These are phyloP conservation scores for Leptopilina drosophilae DNA, from an alignment of 2,888 invertebrate genomes.

Conservation along the genomic window DNA sequence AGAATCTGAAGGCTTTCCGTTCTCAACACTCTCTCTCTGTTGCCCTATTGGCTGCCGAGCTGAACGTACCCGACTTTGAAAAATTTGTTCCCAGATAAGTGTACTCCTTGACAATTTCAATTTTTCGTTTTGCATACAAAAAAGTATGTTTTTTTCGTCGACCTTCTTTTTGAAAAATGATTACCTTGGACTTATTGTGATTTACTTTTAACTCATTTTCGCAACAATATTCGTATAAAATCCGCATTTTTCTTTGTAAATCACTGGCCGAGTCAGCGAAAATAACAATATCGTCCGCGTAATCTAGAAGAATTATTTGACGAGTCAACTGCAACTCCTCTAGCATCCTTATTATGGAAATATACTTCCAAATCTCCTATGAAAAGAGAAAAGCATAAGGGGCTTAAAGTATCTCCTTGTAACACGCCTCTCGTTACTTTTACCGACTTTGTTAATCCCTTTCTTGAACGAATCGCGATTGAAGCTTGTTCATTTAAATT, in stretches of 20 bases:
- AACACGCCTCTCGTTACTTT: background rate
- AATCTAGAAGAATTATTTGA: background rate
- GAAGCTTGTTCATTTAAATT: background rate
- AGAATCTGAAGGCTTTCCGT: too few species aligned
- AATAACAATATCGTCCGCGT: background rate
- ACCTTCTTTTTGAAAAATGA: background rate
- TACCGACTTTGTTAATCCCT: background rate
- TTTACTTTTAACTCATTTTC: background rate
- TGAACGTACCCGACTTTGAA: slow-evolving; percentile 49
- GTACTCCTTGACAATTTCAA: slow-evolving; percentile 44
- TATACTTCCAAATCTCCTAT: background rate
- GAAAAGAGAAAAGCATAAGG: background rate
- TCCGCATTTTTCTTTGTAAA: background rate
- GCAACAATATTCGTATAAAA: background rate
- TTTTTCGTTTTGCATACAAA: background rate
- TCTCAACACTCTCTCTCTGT: too few species aligned
- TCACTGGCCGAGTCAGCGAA: background rate
- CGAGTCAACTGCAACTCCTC: slow-evolving; percentile 3
- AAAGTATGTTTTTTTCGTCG: background rate
- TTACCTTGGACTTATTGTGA: background rate
- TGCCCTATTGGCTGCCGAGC: slow-evolving; percentile 50
- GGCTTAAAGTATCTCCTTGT: background rate
- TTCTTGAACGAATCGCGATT: background rate
- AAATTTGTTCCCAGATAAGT: slow-evolving; percentile 47
- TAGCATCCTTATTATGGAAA: background rate